These are phyloP conservation scores for Aphelinus atriplicis DNA, from an alignment of 1,140 invertebrate genomes.

Conservation along the genomic window DNA sequence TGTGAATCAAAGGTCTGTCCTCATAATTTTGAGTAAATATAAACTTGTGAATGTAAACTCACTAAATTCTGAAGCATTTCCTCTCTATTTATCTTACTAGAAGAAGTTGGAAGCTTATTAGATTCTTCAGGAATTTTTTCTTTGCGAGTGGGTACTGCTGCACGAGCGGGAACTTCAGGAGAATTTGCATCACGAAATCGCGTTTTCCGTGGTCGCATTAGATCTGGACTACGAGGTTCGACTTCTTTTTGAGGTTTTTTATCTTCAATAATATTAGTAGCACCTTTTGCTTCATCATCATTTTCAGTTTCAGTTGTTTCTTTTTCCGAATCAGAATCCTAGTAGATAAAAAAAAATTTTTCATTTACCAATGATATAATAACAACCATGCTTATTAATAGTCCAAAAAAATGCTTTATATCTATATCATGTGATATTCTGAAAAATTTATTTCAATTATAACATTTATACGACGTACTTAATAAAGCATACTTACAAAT, in stretches of 20 bases:
- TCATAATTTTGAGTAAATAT: not conserved
- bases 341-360: conserved; percentile 15
- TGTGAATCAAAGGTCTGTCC: not conserved
- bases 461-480: too few relatives aligned
- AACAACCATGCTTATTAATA: not conserved
- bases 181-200: conserved; percentile 62
- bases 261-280: conserved; percentile 48
- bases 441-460: conserved; percentile 7
- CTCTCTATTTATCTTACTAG: conserved; percentile 58
- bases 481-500: conserved; percentile 75
- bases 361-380: not conserved
- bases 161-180: conserved; percentile 43
- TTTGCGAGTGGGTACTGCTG: conserved; percentile 20
- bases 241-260: conserved; percentile 48
- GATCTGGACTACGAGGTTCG: conserved; percentile 58
- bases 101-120: conserved; percentile 16
- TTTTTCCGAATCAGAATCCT: conserved; percentile 70
- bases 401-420: not conserved
- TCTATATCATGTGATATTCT: too few relatives aligned
- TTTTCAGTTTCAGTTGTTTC: conserved; percentile 62
- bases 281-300: conserved; percentile 44
- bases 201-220: conserved; percentile 59
- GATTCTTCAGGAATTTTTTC: conserved; percentile 50
- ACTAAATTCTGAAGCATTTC: conserved; percentile 66
- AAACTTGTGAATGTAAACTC: conserved; percentile 26